Evolutionary conservation across 2,888 invertebrate genomes (phyloP), one percentile per base, ranked within the genome.

Genomic region (Phanerotoma sp.): DNA sequence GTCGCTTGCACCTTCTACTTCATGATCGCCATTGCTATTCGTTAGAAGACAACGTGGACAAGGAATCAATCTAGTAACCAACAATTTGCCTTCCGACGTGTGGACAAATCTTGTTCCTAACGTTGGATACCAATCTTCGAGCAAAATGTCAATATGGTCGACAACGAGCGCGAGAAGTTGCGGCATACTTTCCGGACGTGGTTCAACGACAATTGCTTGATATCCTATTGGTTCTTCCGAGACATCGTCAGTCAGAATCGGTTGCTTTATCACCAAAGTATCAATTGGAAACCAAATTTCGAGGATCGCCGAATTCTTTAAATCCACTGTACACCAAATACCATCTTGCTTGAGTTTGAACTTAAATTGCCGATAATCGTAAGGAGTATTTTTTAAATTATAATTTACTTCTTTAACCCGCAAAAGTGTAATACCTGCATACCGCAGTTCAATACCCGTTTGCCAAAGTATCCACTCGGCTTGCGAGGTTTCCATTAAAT

Each of bases 101-200:
- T 99, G 98, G 3, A 96, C 95, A 79, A 99, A 99, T 35, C 98
- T 85, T 0, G 96, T 96, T 16, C 97, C 97, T 51, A 96, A 80
- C 0, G 94, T 93, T 0, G 96, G 97, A 77, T 96, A 98, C 98
- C 98, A 99, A 78, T 99, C 98, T 76, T 99, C 98, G 0, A 99
- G 80, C 45, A 99, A 80, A 48, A 96, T 86, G 77, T 99, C 99
- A 60, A 99, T 91, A 72, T 97, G 96, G 75, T 97, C 97, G 0
- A 97, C 93, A 3, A 93, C 86, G 25, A 96, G 78, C 0, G 96
- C 92, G 53, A 96, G 76, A 13, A 96, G 77, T 69, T 91, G 90
- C 0, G 93, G 87, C 60, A 93, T 83, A 40, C 86, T 86, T 70
- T 93, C 89, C 6, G 87, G 84, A 58, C 87, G 87, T 4, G 93